Base-by-base conservation (phyloP, 1,140 invertebrate genomes). In the Caenorhabditis latens region DNA sequence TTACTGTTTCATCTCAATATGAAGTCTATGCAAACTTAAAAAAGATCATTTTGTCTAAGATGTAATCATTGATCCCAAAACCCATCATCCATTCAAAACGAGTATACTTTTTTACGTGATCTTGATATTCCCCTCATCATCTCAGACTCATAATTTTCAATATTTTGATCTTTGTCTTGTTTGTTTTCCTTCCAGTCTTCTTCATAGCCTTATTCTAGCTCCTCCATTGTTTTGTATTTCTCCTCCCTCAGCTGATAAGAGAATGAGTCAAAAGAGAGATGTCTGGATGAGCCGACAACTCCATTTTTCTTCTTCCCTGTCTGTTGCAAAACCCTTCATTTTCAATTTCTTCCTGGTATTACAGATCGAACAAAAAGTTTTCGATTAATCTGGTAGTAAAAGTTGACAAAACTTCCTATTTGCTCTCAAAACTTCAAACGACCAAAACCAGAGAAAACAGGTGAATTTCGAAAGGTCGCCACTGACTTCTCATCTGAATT, bases 231-330 rank as follows among this genome's bases (percentile, higher is more conserved):
- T 21, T 21, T 79, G n/a, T 50, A 48, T 53, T 53, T 24, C 53
- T 50, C 16, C 43, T 9, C 21, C 46, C 40, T 71, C 65, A 71
- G 65, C 40, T 50, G 71, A 79, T 79, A 79, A 50, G 14, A 48
- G 50, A 24, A 48, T 79, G 71, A 79, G 71, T 79, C 71, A 79
- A 13, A 14, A 79, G 19, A 67, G 11, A 2, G 4, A 0, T 71
- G 65, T 71, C 65, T 71, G 65, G 65, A 71, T 71, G 65, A 71
- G 43, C 42, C 63, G 1, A 42, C 3, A 40, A 42, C 11, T 67
- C 11, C 63, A 11, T 8, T 67, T 42, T 71, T 46, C 40, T 21
- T 71, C 16, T n/a, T 71, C 43, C 24, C 8, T 14, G 24, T 19
- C 46, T 71, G 0, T 8, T 58, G 55, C 55, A 58, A 58, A 58